These are phyloP conservation scores for Colletes latitarsis DNA, from an alignment of 1,140 invertebrate species.

Conservation along the genomic window DNA sequence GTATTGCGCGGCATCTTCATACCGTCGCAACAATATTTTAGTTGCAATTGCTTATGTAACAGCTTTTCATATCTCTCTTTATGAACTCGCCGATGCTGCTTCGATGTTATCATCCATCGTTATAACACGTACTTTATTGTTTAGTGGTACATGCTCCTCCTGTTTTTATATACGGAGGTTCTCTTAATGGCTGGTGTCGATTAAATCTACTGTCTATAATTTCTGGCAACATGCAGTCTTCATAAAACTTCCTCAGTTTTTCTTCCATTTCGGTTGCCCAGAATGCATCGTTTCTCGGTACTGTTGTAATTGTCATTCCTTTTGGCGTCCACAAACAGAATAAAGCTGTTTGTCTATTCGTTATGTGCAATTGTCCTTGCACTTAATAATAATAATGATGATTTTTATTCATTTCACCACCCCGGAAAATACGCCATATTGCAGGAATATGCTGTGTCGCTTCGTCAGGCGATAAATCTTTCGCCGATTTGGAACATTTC, in stretches of 20 bases:
- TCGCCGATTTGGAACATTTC: neutral
- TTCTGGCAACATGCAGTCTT: neutral
- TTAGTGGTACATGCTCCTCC: neutral
- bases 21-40: no score
- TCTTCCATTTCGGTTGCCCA: neutral
- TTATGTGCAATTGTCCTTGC: slow-evolving; percentile 7
- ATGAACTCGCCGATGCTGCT: neutral
- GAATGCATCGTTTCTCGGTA: neutral
- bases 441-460: neutral
- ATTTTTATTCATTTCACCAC: neutral
- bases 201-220: neutral
- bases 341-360: neutral
- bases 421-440: neutral
- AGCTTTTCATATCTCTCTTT: no score
- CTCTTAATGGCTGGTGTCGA: neutral
- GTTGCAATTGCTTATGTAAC: no score
- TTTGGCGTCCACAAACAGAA: neutral
- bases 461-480: neutral
- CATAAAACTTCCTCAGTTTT: neutral
- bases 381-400: slow-evolving; percentile 1
- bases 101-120: neutral
- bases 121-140: neutral
- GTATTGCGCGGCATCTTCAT: no score
- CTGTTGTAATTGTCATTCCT: neutral
- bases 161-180: neutral